Base-by-base conservation (phyloP, 2,888 invertebrate genomes). In the Drosophila mimica region DNA sequence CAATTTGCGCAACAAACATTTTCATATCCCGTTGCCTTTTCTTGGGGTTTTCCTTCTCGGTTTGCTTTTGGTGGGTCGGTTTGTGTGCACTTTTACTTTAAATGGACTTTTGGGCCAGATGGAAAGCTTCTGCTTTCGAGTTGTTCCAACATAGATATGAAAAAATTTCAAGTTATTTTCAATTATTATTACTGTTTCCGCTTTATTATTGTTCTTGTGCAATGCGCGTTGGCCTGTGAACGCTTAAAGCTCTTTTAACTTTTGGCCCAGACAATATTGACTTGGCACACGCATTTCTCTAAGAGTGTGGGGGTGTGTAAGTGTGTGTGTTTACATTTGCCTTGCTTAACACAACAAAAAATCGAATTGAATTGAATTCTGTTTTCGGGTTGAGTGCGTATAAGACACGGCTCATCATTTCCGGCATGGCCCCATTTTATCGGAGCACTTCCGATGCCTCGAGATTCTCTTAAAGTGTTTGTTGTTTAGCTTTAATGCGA, bases 311-410 rank as follows among this genome's bases (percentile, higher is more conserved):
- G 71, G 36, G 65, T 68, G 46, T 46, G 13, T 20, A 13, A 46
- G 20, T 20, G 43, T 7, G 30, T 64, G 69, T 63, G 67, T 72
- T 74, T 58, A 58, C 53, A 66, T 64, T 83, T 74, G 61, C 56
- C 49, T 68, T 70, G 71, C 78, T 75, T 73, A 70, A 61, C 69
- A 76, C 76, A 83, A 46, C 46, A 76, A 83, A 84, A 87, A 87
- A 86, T 86, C 83, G 80, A 86, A 86, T 86, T 85, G 80, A 86
- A 87, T 86, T 83, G 25, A 25, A 25, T 85, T 87, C 78, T 75
- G 74, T 65, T 74, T 76, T 75, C 64, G 64, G 82, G 62, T 76
- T 87, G 85, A 87, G 81, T 85, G 83, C 75, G 73, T 73, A 73
- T 56, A 70, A 64, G 59, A 66, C 67, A 70, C 63, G 68, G 70